These are phyloP conservation scores for Miichthys miiuy DNA, from an alignment of 2,797 vertebrate species.

Conservation along the genomic window DNA sequence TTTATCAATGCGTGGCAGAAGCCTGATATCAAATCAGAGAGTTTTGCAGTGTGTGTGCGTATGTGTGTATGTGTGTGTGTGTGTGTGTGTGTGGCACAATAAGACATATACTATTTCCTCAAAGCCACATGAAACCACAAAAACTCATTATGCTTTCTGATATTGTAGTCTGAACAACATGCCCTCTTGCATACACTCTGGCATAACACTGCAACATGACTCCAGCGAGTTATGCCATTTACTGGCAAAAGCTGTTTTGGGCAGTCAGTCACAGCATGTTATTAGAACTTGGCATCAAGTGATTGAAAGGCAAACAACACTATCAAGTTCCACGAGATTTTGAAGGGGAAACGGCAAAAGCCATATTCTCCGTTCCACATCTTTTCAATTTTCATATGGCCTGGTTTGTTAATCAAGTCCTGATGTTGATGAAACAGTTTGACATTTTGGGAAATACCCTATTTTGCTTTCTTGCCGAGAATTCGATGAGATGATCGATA, in stretches of 20 bases:
- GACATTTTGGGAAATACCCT: slow-evolving; percentile 22
- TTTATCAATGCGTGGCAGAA: slow-evolving; percentile 47
- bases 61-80: too few relatives aligned
- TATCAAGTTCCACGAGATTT: slow-evolving; percentile 63
- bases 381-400: slow-evolving; percentile 49
- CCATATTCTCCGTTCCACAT: slow-evolving; percentile 42
- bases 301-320: slow-evolving; percentile 73
- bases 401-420: slow-evolving; percentile 57
- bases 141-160: slow-evolving; percentile 51
- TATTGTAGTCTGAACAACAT: slow-evolving; percentile 54
- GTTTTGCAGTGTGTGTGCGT: not conserved
- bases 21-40: slow-evolving; percentile 24
- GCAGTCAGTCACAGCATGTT: slow-evolving; percentile 67
- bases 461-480: not conserved
- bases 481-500: slow-evolving; percentile 14
- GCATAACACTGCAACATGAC: slow-evolving; percentile 56
- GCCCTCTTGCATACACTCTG: slow-evolving; percentile 51
- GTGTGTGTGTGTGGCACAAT: slow-evolving; percentile 25
- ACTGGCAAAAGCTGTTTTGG: slow-evolving; percentile 55
- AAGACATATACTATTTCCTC: slow-evolving; percentile 38
- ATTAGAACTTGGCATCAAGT: slow-evolving; percentile 71
- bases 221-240: slow-evolving; percentile 67
- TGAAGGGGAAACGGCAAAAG: slow-evolving; percentile 28
- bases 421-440: slow-evolving; percentile 41
- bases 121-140: slow-evolving; percentile 50